A percentile compares a stretch with the other conserved stretches of the same genome.
Conservation (phyloP, 2,888 invertebrate genomes). For the Lathronympha strigana region DNA sequence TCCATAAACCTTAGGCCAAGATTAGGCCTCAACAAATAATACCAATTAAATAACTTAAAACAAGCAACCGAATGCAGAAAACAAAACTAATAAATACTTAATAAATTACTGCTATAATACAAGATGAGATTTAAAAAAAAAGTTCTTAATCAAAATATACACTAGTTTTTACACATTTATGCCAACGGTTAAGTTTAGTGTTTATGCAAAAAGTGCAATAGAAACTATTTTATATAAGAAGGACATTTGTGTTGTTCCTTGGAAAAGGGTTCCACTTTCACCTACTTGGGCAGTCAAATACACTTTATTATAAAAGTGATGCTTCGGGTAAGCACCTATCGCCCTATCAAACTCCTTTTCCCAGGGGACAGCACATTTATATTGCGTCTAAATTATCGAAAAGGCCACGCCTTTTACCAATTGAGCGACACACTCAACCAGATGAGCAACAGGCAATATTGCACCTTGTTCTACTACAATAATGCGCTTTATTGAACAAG, state of each 20-base stretch:
- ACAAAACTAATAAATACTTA: constrained; percentile 58
- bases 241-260: constrained; percentile 14
- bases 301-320: not conserved
- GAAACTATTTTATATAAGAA: constrained; percentile 31
- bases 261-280: not conserved
- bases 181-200: constrained; percentile 35
- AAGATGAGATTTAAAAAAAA: constrained; percentile 44
- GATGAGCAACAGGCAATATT: not conserved
- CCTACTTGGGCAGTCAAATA: not conserved
- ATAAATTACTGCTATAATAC: constrained; percentile 54
- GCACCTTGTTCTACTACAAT: not conserved
- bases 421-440: not conserved
- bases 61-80: constrained; percentile 55
- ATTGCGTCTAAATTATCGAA: constrained; percentile 19
- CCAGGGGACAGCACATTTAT: not conserved
- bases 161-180: constrained; percentile 41
- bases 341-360: not conserved
- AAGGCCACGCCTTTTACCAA: constrained; percentile 18
- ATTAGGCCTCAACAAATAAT: constrained; percentile 40
- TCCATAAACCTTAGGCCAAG: constrained; percentile 42
- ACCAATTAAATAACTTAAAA: constrained; percentile 48
- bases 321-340: not conserved
- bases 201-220: constrained; percentile 41
- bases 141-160: constrained; percentile 39
- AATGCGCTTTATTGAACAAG: not conserved